A percentile compares a stretch with the other conserved stretches of the same genome.
These are phyloP conservation scores for Gonocerus acuteangulatus DNA, from an alignment of 2,888 invertebrate species.

Conservation along the genomic window DNA sequence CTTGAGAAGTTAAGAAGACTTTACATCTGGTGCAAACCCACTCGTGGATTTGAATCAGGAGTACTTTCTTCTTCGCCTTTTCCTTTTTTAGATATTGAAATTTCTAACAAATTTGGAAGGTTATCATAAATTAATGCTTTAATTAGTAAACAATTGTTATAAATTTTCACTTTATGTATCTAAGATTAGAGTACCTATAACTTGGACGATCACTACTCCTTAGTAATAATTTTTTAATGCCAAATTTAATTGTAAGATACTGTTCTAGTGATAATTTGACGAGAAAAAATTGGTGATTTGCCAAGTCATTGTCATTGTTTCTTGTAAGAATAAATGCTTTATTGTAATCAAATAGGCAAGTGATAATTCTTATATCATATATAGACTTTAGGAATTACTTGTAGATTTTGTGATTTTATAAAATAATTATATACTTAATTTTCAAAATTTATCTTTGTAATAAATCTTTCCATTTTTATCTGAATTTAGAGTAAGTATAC, in stretches of 20 bases:
- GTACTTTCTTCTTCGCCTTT: slow-evolving; percentile 2
- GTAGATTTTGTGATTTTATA: slow-evolving; percentile 7
- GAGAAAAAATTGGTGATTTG: too few relatives aligned
- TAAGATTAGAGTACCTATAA: too few relatives aligned
- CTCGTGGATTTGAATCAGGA: slow-evolving; percentile 9
- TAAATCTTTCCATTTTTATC: neutral
- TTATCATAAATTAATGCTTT: too few relatives aligned
- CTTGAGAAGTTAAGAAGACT: slow-evolving; percentile 1
- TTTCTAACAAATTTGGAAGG: too few relatives aligned
- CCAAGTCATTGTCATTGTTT: too few relatives aligned
- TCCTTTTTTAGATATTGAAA: neutral
- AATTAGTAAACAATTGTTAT: too few relatives aligned
- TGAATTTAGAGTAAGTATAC: too few relatives aligned
- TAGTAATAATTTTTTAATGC: slow-evolving; percentile 7
- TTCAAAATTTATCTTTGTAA: slow-evolving; percentile 11
- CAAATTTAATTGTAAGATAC: slow-evolving; percentile 5
- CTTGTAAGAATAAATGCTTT: slow-evolving; percentile 3
- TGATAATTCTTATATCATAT: slow-evolving; percentile 12
- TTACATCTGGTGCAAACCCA: slow-evolving; percentile 5
- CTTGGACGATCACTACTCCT: too few relatives aligned
- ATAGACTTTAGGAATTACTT: slow-evolving; percentile 5
- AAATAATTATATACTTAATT: slow-evolving; percentile 7
- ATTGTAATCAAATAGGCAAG: slow-evolving; percentile 17
- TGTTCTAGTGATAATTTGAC: neutral
- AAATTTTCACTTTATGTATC: too few relatives aligned